Evolutionary conservation across 2,113 vertebrate genomes (phyloP), one percentile per base, ranked within the genome.

Genomic region (Oncorhynchus masou): DNA sequence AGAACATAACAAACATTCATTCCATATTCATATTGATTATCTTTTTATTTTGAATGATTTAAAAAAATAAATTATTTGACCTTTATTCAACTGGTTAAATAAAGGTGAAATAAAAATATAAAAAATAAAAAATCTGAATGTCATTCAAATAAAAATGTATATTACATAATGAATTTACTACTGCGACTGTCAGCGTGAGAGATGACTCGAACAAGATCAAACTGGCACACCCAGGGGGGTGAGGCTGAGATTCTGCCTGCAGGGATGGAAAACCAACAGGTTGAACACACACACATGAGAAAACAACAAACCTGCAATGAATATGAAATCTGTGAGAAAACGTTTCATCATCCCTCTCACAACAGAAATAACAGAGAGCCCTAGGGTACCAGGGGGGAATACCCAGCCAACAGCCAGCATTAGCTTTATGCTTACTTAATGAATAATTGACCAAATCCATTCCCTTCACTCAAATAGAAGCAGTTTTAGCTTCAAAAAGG

Each of bases 371-470:
- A 39, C 34, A 39, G 34, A 39, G 34, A 39, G 34, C 8, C 34
- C 7, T 39, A 34, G 31, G 1, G 6, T 39, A 39, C 34, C 7
- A 39, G 34, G 34, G 34, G 34, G 34, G 7, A 0, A 39, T 39
- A 39, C 34, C 34, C 34, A 39, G 8, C 34, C 8, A 39, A 39
- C 34, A 39, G 34, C 6, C 34, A 39, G 34, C 34, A 9, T 39
- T 39, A 39, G 8, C 7, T 9, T 39, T 39, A 39, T 39, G 34
- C 34, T 39, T 39, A 39, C 86, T 83, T 84, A 79, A 88, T 91
- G 76, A 90, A 92, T 90, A 90, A 91, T 87, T 90, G 83, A 91
- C 82, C 29, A 22, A 82, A 87, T 81, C 81, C 73, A 81, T 85
- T 87, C 79, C 81, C 74, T 68, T 89, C 84, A 87, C 79, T 90